phyloP scores from a whole-genome alignment of 2,113 vertebrate genomes.

The Grantiella picta region DNA sequence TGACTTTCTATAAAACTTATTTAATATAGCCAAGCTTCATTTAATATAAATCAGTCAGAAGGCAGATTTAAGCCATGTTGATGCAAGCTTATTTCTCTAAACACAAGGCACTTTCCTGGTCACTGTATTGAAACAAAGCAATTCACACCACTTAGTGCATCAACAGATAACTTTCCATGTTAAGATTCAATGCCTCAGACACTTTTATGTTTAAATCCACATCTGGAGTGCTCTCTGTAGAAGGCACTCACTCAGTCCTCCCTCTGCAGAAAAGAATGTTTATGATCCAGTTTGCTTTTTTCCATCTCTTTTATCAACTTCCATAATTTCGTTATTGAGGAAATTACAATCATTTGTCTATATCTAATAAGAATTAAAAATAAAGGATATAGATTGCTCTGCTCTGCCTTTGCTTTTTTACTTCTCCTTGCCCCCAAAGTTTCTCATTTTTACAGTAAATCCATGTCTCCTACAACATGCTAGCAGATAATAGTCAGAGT shows the following conservation, averaged over 20 bases:
- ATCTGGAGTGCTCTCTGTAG: neutral
- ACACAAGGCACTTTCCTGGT: neutral
- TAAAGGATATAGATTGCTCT: neutral
- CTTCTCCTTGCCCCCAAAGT: neutral
- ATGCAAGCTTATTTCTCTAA: neutral
- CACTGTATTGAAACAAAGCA: neutral
- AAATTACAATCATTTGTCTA: neutral
- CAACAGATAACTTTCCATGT: neutral
- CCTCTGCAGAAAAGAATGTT: neutral
- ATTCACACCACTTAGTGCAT: neutral
- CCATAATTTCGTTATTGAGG: accelerated
- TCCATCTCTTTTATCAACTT: neutral
- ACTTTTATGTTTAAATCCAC: neutral
- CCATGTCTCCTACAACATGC: neutral
- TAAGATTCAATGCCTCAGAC: neutral
- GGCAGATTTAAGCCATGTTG: neutral
- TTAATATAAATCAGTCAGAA: neutral
- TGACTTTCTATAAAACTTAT: neutral
- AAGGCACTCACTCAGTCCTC: neutral
- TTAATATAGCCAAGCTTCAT: neutral
- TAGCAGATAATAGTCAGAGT: neutral
- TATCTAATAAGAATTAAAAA: neutral
- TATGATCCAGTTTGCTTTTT: neutral
- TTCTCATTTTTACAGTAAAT: neutral
- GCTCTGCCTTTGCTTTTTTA: neutral